Evolutionary conservation across 2,888 invertebrate species (phyloP), one percentile per base, ranked within the genome.

Genomic region (Lasioglossum vierecki): DNA sequence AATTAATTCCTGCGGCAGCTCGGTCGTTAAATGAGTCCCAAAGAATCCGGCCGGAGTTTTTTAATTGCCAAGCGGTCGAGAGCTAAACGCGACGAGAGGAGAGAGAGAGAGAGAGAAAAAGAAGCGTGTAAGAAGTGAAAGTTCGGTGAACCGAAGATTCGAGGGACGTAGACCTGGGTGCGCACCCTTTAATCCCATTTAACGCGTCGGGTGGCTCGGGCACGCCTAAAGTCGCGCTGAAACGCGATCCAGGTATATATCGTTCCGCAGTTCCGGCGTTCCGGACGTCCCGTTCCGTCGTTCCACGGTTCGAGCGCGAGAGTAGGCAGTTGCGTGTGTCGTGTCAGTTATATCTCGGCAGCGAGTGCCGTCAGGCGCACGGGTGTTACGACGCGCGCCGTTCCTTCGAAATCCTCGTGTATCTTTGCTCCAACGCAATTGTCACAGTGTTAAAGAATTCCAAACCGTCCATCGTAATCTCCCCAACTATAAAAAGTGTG

Each of bases 301-400:
- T 89, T 90, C 84, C 88, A 83, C 83, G 78, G 86, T 85, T 88
- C 87, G 86, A 85, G 88, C 89, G 89, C 90, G 91, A 87, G 91
- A 88, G 88, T 87, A 89, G 86, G 87, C 88, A 82, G 91, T 93
- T 93, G 92, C 92, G 92, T 89, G 91, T 90, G 88, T 90, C 89
- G 92, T 92, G 94, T 94, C 94, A 94, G 94, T 94, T 94, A 94
- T 94, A 93, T 94, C 94, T 92, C 94, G 94, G 93, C 94, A 94
- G 94, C 93, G 94, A 93, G 90, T 92, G 94, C 94, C 92, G 94
- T 91, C 92, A 92, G 93, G 88, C 90, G 91, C 83, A 88, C 86
- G 90, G 89, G 84, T 84, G 81, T 86, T 88, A 83, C 79, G 85
- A 81, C 71, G 86, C 77, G 82, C 83, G 86, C 63, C 81, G 87